Base-by-base conservation (phyloP, 2,113 vertebrate genomes). In the Melanotaenia duboulayi region DNA sequence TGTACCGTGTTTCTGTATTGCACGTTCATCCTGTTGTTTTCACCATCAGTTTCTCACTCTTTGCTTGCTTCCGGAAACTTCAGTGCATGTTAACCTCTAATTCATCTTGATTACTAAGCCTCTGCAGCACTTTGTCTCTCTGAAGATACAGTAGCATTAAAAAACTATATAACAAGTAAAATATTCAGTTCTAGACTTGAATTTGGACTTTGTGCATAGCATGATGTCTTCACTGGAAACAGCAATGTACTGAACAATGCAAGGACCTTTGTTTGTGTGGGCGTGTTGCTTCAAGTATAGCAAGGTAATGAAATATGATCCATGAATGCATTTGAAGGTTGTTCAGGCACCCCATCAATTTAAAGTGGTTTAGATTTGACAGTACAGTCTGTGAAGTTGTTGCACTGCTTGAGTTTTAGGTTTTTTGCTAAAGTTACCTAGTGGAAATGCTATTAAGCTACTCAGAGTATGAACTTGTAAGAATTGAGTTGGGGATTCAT, bases 1-100 rank as follows among this genome's bases (percentile, higher is more conserved):
- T 17, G 22, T 40, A 19, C 16, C 39, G 19, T 69, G 22, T 70
- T 19, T 67, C 40, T 65, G 3, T 75, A 22, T 20, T 3, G 25
- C 1, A 17, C 40, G 19, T 42, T 73, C 71, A 74, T 80, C 63
- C 66, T 77, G 55, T 75, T 32, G 50, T 37, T 65, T 40, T 76
- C 22, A 59, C 51, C 42, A 28, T 44, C 7, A 5, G 11, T 62
- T 60, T 80, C 24, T 63, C 11, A n/a, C 17, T 4, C 51, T 57
- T 56, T 58, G 19, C 64, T 69, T 76, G 44, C 55, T 74, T 74
- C 61, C 32, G 25, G 23, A 48, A 48, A 65, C 62, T 64, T 37
- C 11, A 19, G 14, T 25, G 17, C 39, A 46, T 48, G 46, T 65
- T 20, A 1, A n/a, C 48, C 64, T 69, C 51, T 13, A 54, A 42